A percentile compares a stretch with the other conserved stretches of the same genome.
Evolutionary conservation across 2,888 invertebrate species (phyloP).

Genomic region (Pollenia amentaria): DNA sequence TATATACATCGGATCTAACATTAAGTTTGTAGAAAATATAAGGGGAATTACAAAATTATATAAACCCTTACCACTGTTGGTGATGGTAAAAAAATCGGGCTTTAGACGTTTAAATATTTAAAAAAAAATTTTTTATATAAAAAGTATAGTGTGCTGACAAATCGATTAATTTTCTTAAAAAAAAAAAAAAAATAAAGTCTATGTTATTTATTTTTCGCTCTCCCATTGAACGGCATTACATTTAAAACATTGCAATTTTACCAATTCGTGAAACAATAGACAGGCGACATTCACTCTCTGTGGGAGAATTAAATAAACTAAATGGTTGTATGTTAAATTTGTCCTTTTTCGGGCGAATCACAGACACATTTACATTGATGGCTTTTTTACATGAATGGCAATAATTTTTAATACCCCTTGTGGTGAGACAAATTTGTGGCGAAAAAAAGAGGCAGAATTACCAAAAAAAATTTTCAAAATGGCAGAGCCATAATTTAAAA

Average conservation of each 20-base stretch:
- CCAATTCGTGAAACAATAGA: conserved; percentile 15
- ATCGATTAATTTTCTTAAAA: background rate
- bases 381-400: conserved; percentile 49
- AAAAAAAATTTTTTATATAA: no score
- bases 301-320: conserved; percentile 41
- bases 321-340: conserved; percentile 30
- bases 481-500: background rate
- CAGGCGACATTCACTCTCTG: conserved; percentile 2
- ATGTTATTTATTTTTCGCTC: background rate
- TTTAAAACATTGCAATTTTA: conserved; percentile 2
- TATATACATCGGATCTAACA: no score
- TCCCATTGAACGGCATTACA: background rate
- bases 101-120: no score
- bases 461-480: background rate
- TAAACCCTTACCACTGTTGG: no score
- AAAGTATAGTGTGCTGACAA: no score
- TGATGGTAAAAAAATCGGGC: no score
- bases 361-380: conserved; percentile 29
- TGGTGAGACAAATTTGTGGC: conserved; percentile 69
- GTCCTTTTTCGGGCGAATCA: background rate
- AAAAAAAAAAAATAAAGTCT: no score
- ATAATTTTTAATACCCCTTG: conserved; percentile 68
- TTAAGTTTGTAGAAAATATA: no score
- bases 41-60: no score
- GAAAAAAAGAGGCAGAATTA: conserved; percentile 19